Base-by-base conservation (phyloP, 2,797 vertebrate species). In the Mionectes olivaceus region DNA sequence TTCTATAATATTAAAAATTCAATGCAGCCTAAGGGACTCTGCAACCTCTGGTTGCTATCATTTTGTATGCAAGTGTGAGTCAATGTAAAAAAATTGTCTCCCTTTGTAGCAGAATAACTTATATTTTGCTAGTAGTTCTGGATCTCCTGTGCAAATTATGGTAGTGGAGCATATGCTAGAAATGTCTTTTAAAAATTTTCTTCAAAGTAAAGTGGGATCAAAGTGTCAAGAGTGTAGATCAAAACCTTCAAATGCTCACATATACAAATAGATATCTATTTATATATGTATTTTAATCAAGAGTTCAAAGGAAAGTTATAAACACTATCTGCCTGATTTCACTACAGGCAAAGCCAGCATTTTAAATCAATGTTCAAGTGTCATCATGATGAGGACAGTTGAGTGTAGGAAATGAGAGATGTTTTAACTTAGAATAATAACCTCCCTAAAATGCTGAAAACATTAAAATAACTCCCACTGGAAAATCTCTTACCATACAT, bases 141-240 rank as follows among this genome's bases (percentile, higher is more conserved):
- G 24, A 27, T 95, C 50, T 91, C 46, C 73, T 83, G 83, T 89
- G 85, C 82, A 96, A 96, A 96, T 96, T 93, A 75, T 60, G 49
- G 76, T 93, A 89, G 44, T 67, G 81, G 44, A 85, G 47, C 79
- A 64, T 79, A 90, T 78, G 47, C 23, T 78, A 91, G 70, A 93
- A 94, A 90, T 84, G 70, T 95, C 15, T 74, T 88, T 93, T 97
- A 79, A 28, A 88, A 96, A 84, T 65, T 11, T 64, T 95, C 91
- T 97, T 97, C 93, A 97, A 97, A 97, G 85, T 87, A 46, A 94
- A 79, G 61, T 69, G 57, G 83, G 59, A 97, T 95, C 79, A 92
- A 97, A 97, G 84, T 94, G 67, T 89, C 87, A 92, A 73, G 50
- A 79, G 23, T 50, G 60, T 94, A 96, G 74, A 95, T 95, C 73